A percentile compares a stretch with the other conserved stretches of the same genome.
Evolutionary conservation across 2,797 vertebrate species (phyloP).

Genomic region (Pelochelys cantorii): DNA sequence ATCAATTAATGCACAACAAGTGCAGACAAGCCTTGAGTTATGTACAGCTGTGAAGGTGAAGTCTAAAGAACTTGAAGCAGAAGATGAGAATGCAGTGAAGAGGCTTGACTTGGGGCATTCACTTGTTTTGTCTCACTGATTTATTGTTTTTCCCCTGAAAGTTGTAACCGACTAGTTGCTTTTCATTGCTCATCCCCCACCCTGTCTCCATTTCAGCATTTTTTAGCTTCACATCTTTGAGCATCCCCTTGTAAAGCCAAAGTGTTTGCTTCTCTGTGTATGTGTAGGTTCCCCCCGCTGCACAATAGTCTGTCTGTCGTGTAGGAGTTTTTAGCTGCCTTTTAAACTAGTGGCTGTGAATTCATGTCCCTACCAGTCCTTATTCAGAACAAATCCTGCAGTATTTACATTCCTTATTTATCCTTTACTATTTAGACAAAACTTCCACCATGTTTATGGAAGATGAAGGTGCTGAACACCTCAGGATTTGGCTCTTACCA

Average conservation of each 20-base stretch:
- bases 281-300: not conserved
- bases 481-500: not conserved
- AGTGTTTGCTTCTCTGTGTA: not conserved
- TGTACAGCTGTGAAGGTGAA: not conserved
- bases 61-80: not conserved
- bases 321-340: not conserved
- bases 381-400: not conserved
- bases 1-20: not conserved
- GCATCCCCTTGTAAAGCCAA: not conserved
- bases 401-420: not conserved
- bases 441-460: not conserved
- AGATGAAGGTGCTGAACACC: not conserved
- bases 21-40: not conserved
- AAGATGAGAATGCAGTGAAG: not conserved
- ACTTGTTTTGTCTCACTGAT: not conserved
- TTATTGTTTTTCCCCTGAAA: not conserved
- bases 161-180: not conserved
- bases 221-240: not conserved
- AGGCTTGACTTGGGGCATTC: not conserved
- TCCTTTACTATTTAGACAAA: not conserved
- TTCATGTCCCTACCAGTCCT: not conserved
- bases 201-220: not conserved
- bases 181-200: not conserved
- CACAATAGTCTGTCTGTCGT: not conserved
- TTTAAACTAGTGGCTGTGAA: not conserved